These are phyloP conservation scores for Penaeus chinensis DNA, from an alignment of 1,140 invertebrate species.

Conservation along the genomic window DNA sequence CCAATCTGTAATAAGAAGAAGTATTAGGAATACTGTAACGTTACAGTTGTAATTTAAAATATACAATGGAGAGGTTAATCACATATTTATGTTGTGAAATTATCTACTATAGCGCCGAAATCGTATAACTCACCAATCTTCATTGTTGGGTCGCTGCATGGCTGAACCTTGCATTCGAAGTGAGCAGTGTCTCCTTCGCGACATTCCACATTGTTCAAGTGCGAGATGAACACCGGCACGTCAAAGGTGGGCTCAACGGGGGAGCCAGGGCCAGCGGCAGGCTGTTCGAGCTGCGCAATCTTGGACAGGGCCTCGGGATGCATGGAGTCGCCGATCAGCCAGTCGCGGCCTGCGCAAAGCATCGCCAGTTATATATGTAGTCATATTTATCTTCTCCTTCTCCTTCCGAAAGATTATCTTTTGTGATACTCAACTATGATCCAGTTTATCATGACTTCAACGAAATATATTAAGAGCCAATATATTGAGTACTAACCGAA, in stretches of 20 bases:
- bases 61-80: too few relatives aligned
- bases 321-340: slow-evolving; percentile 87
- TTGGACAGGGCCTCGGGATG: slow-evolving; percentile 90
- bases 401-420: too few relatives aligned
- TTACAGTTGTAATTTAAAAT: too few relatives aligned
- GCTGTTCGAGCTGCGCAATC: slow-evolving; percentile 87
- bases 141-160: slow-evolving; percentile 93
- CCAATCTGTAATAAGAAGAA: slow-evolving; percentile 76
- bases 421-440: not conserved
- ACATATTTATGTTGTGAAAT: too few relatives aligned
- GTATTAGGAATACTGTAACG: not conserved
- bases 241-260: slow-evolving; percentile 82
- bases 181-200: slow-evolving; percentile 90
- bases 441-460: too few relatives aligned
- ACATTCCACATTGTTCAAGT: slow-evolving; percentile 90
- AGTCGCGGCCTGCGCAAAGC: slow-evolving; percentile 76
- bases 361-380: not conserved
- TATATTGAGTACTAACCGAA: slow-evolving; percentile 70
- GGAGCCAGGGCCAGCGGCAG: slow-evolving; percentile 72
- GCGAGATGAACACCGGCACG: slow-evolving; percentile 87
- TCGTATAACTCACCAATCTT: slow-evolving; percentile 74
- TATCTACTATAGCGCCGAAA: too few relatives aligned
- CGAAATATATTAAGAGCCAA: not conserved
- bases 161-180: slow-evolving; percentile 95
- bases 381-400: too few relatives aligned